Percentiles rank a stretch among this genome's conserved stretches.
phyloP scores from a whole-genome alignment of 2,888 invertebrate species.

The Trissolcus japonicus region DNA sequence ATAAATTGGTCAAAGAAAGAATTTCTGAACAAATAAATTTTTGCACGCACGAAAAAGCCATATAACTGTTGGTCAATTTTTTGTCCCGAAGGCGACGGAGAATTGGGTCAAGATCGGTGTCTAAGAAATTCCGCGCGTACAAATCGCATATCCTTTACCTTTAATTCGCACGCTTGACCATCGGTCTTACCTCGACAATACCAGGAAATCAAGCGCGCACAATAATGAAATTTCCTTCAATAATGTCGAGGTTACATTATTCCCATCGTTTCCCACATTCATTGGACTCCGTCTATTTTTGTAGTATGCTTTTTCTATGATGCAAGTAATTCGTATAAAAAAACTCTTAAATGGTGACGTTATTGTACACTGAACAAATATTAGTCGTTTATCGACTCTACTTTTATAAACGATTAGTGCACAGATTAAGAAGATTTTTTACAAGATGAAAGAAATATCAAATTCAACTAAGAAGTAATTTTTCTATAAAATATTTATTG shows the following conservation, averaged over 20 bases:
- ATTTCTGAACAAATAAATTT: background rate
- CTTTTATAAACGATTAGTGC: too few species aligned
- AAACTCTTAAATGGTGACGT: conserved; percentile 7
- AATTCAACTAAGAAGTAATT: too few species aligned
- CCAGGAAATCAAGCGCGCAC: conserved; percentile 35
- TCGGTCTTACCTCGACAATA: conserved; percentile 39
- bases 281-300: conserved; percentile 25
- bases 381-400: background rate
- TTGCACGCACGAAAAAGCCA: background rate
- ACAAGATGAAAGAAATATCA: too few species aligned
- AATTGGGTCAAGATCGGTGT: conserved; percentile 50
- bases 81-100: conserved; percentile 3
- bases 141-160: conserved; percentile 47
- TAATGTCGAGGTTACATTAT: conserved; percentile 46
- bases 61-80: conserved; percentile 16
- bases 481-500: too few species aligned
- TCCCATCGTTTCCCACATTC: conserved; percentile 44
- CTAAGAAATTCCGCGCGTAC: conserved; percentile 41
- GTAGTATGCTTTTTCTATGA: conserved; percentile 10
- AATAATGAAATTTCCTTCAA: conserved; percentile 48
- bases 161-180: conserved; percentile 42
- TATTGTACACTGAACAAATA: background rate
- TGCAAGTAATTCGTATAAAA: conserved; percentile 33
- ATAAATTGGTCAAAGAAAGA: background rate
- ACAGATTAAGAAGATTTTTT: too few species aligned